phyloP scores from a whole-genome alignment of 2,113 vertebrate genomes.

The Numida meleagris region DNA sequence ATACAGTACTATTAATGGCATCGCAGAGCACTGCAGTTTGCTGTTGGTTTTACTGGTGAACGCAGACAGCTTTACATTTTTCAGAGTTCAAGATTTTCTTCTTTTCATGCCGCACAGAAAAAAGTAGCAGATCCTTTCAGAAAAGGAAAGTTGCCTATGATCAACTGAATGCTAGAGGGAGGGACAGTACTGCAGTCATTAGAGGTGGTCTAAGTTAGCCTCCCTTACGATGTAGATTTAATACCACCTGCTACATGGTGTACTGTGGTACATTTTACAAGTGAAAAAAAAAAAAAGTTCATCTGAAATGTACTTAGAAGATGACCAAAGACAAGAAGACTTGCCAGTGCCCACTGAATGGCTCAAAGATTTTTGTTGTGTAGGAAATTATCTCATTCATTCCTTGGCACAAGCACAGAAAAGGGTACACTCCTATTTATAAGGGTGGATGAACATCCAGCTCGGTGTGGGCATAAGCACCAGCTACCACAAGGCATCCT shows the following conservation, averaged over 20 bases:
- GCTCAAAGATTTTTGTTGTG: background rate
- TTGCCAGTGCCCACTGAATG: background rate
- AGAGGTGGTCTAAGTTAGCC: background rate
- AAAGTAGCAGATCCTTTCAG: background rate
- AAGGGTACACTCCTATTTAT: background rate
- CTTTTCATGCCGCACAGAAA: background rate
- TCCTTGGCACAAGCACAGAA: background rate
- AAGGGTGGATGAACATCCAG: background rate
- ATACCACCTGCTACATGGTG: background rate
- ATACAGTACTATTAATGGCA: background rate
- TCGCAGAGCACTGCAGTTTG: background rate
- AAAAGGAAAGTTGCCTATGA: background rate
- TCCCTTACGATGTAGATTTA: background rate
- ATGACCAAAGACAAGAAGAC: background rate
- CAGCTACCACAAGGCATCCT: background rate
- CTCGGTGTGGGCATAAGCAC: background rate
- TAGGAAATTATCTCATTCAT: background rate
- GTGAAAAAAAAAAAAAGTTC: background rate
- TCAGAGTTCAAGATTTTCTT: background rate
- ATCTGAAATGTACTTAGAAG: background rate
- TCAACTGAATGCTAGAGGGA: background rate
- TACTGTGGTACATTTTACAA: background rate
- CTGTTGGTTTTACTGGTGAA: background rate
- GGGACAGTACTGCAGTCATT: background rate
- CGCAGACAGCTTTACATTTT: background rate